Conservation (phyloP, 1,140 invertebrate genomes). For the Octopus bimaculoides region DNA sequence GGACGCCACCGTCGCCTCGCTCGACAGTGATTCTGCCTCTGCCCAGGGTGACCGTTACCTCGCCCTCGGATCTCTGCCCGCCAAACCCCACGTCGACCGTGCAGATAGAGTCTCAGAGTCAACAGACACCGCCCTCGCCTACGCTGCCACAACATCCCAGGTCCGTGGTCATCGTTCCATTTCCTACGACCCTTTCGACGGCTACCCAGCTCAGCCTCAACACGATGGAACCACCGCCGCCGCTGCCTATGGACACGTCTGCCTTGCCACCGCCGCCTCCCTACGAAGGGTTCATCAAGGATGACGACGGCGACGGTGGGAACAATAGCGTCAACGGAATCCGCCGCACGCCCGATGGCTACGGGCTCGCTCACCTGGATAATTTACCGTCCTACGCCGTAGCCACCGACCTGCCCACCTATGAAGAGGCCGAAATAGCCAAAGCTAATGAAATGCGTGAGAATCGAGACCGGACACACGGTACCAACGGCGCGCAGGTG, state of each 20-base stretch:
- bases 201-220: background rate
- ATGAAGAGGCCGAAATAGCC: slow-evolving; percentile 86
- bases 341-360: background rate
- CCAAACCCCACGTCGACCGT: background rate
- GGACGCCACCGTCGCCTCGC: background rate
- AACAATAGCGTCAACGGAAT: too few species aligned
- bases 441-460: slow-evolving; percentile 63
- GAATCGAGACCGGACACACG: background rate
- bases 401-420: slow-evolving; percentile 75
- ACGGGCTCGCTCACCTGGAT: background rate
- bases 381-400: slow-evolving; percentile 79
- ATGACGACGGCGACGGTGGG: background rate
- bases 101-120: background rate
- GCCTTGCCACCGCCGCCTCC: background rate
- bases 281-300: background rate
- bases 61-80: background rate
- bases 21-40: background rate
- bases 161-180: background rate
- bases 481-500: background rate
- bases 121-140: background rate
- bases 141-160: background rate
- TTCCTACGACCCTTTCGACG: background rate
- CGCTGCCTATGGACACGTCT: background rate
- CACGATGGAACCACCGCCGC: background rate
- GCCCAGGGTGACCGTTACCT: background rate